phyloP scores from a whole-genome alignment of 2,113 vertebrate species.

The Saccopteryx bilineata region DNA sequence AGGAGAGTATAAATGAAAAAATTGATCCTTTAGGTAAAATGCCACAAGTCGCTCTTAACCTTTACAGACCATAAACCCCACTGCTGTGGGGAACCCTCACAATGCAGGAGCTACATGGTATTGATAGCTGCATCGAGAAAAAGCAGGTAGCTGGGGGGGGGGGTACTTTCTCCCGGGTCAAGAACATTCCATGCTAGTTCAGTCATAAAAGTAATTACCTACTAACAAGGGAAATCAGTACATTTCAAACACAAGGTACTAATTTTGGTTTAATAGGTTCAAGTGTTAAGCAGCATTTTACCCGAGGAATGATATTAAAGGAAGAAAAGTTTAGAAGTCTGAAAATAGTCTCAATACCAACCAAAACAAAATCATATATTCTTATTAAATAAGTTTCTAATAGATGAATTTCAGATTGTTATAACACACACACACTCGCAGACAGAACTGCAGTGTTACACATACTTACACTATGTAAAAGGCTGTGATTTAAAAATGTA shows the following conservation, averaged over 20 bases:
- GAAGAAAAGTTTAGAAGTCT: not conserved
- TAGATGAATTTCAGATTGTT: not conserved
- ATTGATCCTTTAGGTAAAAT: conserved; percentile 24
- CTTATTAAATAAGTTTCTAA: not conserved
- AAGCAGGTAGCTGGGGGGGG: not conserved
- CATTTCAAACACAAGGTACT: not conserved
- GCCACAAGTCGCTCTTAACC: not conserved
- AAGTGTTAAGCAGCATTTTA: not conserved
- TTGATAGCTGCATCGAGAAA: not conserved
- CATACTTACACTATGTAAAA: not conserved
- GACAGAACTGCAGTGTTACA: not conserved
- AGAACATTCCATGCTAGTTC: not conserved
- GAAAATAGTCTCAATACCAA: not conserved
- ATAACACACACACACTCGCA: not conserved
- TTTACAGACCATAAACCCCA: conserved; percentile 23
- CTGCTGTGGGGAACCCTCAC: not conserved
- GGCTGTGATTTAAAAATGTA: not conserved
- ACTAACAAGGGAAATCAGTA: not conserved
- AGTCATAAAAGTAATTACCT: conserved; percentile 35
- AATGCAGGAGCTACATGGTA: not conserved
- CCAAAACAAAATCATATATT: not conserved
- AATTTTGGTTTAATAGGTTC: not conserved
- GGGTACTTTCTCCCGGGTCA: not conserved
- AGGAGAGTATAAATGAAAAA: not conserved
- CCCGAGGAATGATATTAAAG: not conserved